Evolutionary conservation across 53 echinoderm and acorn worm genomes (phyloP).

Genomic region (Echinometra lucunter): DNA sequence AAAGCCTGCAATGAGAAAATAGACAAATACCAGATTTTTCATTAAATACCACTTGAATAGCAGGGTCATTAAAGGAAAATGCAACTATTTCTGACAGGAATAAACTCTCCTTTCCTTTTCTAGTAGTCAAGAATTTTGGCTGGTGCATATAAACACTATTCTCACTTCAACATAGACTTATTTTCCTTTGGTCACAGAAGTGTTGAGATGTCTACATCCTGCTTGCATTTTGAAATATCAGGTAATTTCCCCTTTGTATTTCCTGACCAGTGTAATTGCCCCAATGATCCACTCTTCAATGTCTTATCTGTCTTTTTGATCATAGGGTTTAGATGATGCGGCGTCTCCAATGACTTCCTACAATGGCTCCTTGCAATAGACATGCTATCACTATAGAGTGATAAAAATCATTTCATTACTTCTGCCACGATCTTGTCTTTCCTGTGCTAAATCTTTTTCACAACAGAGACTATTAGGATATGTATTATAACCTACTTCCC

Average conservation of each 20-base stretch:
- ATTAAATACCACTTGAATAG: not conserved
- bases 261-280: not conserved
- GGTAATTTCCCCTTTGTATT: not conserved
- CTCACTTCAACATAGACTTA: not conserved
- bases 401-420: not conserved
- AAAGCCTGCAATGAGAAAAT: constrained; percentile 83
- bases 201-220: not conserved
- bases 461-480: not conserved
- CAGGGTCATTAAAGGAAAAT: no score
- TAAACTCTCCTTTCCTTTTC: not conserved
- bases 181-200: not conserved
- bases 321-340: not conserved
- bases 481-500: not conserved
- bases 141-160: not conserved
- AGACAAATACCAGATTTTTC: not conserved
- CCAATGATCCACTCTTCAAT: not conserved
- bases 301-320: not conserved
- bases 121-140: not conserved
- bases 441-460: constrained; percentile 10
- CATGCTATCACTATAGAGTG: not conserved
- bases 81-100: not conserved
- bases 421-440: not conserved
- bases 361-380: not conserved
- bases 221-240: not conserved
- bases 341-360: constrained; percentile 25